These are phyloP conservation scores for Psophia crepitans DNA, from an alignment of 2,113 vertebrate genomes.

Conservation along the genomic window DNA sequence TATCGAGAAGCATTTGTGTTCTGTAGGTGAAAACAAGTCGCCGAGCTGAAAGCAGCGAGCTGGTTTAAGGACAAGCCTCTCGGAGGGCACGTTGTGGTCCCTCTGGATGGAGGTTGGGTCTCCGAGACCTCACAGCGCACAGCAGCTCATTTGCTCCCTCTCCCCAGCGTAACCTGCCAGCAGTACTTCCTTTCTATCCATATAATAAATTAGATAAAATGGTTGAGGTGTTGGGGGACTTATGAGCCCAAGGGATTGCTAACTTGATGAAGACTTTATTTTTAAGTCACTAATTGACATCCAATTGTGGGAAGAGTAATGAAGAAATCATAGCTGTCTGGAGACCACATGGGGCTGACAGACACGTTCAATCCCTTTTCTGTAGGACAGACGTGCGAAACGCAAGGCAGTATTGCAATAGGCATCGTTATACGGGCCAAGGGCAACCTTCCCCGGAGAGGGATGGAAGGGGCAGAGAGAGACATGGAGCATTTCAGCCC, in stretches of 20 bases:
- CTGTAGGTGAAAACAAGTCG: neutral
- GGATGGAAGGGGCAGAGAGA: neutral
- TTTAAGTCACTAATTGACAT: constrained; percentile 7
- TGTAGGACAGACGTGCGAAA: neutral
- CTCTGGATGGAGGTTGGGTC: neutral
- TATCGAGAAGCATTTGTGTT: rapidly evolving
- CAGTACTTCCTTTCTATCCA: neutral
- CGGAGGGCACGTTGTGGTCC: rapidly evolving
- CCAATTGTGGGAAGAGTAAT: neutral
- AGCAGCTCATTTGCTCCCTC: neutral
- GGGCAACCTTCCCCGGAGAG: neutral
- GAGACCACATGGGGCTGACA: neutral
- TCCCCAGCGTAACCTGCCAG: neutral
- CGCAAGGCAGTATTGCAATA: rapidly evolving
- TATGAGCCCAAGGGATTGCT: neutral
- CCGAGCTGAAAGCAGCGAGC: rapidly evolving
- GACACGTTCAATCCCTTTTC: neutral
- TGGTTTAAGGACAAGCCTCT: neutral
- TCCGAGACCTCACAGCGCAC: neutral
- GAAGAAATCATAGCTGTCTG: constrained; percentile 24
- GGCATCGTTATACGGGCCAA: neutral
- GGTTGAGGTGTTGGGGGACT: neutral
- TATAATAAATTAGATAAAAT: neutral
- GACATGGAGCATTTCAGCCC: neutral
- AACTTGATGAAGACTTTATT: constrained; percentile 35